phyloP scores from a whole-genome alignment of 2,888 invertebrate species.

The Panzeria rudis region DNA sequence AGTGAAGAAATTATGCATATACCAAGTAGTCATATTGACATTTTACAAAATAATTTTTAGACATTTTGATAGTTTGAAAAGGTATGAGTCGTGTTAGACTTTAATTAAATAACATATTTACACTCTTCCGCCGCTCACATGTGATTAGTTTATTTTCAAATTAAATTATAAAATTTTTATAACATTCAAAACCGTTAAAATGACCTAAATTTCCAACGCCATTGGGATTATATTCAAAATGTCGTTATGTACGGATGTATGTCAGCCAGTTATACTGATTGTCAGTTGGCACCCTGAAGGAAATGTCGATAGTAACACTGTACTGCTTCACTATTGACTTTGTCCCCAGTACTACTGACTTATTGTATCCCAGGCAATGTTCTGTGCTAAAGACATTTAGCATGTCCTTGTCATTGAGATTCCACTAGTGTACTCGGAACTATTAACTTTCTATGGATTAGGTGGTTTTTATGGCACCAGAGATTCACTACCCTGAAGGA shows the following conservation, averaged over 20 bases:
- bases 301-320: too few species aligned
- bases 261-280: neutral
- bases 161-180: conserved; percentile 51
- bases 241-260: neutral
- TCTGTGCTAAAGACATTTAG: too few species aligned
- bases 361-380: too few species aligned
- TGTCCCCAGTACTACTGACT: too few species aligned
- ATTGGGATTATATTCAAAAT: neutral
- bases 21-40: conserved; percentile 33
- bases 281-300: too few species aligned
- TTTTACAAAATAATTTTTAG: conserved; percentile 27
- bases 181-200: conserved; percentile 49
- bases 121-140: neutral
- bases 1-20: neutral
- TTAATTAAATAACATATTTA: neutral
- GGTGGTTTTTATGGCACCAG: too few species aligned
- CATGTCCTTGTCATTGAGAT: too few species aligned
- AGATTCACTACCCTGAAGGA: too few species aligned
- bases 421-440: too few species aligned
- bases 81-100: neutral
- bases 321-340: too few species aligned
- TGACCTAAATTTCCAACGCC: conserved; percentile 52
- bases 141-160: conserved; percentile 8
- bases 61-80: conserved; percentile 44
- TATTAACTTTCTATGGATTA: too few species aligned